Base-by-base conservation (phyloP, 2,888 invertebrate species). In the Agrochola circellaris region DNA sequence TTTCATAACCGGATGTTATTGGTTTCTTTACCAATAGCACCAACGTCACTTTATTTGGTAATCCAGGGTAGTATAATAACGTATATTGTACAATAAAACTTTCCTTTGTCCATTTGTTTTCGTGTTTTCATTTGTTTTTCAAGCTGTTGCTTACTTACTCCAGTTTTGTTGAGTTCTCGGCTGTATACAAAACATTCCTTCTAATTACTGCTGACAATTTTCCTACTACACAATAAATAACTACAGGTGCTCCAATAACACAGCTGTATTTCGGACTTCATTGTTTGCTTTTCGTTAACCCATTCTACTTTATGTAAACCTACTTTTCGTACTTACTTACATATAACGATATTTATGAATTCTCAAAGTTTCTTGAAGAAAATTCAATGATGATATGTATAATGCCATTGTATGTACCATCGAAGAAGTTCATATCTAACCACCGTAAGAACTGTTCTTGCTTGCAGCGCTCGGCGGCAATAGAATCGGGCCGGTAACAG, bases 1-100 rank as follows among this genome's bases (percentile, higher is more conserved):
- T 93, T 93, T 93, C 92, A 92, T 93, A 95, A 95, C 91, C 93
- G 93, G 92, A 92, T 92, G 89, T 90, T 92, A 91, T 91, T 89
- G 88, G 92, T 92, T 93, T 92, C 89, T 92, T 93, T 93, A 91
- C 90, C 88, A 91, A 91, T 72, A 78, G 81, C 84, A 81, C 73
- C 75, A 83, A 79, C 81, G 77, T 81, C 82, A 88, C 73, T 84
- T 85, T 77, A 81, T 84, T 82, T 81, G 58, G 85, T 83, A 79
- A 81, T 83, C 67, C 69, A 87, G 58, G 13, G 48, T 66, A 71
- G 67, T 80, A 83, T 84, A 81, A 85, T 82, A 81, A 83, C 69
- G 56, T 68, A 68, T 77, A 75, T 79, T 82, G 75, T 72, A 76
- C 69, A 85, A 79, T 71, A 30, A 64, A 74, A 64, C 72, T 81